Percentiles rank a stretch among this genome's conserved stretches.
These are phyloP conservation scores for Distichodus sexfasciatus DNA, from an alignment of 2,797 vertebrate species.

Conservation along the genomic window DNA sequence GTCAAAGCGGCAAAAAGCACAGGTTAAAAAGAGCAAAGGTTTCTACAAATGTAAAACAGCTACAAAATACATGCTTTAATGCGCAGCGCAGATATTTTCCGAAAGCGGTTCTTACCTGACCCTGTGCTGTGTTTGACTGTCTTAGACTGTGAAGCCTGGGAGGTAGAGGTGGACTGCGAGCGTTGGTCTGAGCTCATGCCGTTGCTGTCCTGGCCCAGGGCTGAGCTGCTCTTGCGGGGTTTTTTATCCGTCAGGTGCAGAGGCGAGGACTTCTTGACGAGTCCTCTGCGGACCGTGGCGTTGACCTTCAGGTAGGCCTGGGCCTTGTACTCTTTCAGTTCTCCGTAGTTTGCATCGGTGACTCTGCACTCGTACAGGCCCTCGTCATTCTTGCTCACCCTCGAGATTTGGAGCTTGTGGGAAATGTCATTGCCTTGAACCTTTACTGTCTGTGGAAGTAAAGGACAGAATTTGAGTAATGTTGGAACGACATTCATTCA, in stretches of 20 bases:
- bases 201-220: conserved; percentile 72
- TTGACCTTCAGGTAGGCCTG: conserved; percentile 91
- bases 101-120: conserved; percentile 84
- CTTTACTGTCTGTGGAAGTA: conserved; percentile 86
- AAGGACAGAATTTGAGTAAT: conserved; percentile 15
- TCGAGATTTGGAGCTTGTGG: conserved; percentile 93
- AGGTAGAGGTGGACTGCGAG: conserved; percentile 80
- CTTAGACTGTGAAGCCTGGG: conserved; percentile 83
- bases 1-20: too few relatives aligned
- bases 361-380: conserved; percentile 92
- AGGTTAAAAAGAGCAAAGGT: too few relatives aligned
- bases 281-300: conserved; percentile 78
- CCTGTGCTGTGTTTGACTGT: conserved; percentile 86
- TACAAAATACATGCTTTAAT: too few relatives aligned
- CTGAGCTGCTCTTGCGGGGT: conserved; percentile 81
- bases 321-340: conserved; percentile 91
- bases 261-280: conserved; percentile 87
- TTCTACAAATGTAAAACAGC: too few relatives aligned
- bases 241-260: conserved; percentile 92
- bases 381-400: conserved; percentile 90
- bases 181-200: conserved; percentile 81
- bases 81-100: too few relatives aligned
- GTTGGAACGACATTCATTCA: neutral
- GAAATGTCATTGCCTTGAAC: conserved; percentile 97
- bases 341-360: conserved; percentile 90